Evolutionary conservation across 2,113 vertebrate genomes (phyloP).

Genomic region (Phrynosoma blainvillii): DNA sequence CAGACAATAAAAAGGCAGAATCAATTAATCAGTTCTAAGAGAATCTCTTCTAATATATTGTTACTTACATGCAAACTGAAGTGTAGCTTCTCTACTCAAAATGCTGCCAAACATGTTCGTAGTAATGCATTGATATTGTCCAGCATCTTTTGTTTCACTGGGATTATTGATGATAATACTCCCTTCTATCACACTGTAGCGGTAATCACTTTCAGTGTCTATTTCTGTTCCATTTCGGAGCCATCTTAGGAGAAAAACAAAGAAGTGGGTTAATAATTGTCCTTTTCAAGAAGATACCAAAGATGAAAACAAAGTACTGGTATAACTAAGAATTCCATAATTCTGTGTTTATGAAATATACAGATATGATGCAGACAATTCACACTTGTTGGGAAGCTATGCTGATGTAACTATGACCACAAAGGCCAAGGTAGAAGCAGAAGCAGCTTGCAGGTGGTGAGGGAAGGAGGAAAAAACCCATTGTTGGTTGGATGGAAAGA

Average conservation of each 20-base stretch:
- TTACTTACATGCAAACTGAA: conserved; percentile 98
- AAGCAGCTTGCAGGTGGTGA: too few relatives aligned
- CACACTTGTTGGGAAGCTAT: too few relatives aligned
- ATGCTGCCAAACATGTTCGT: conserved; percentile 86
- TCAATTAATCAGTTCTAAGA: neutral
- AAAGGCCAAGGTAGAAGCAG: too few relatives aligned
- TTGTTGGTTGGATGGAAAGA: too few relatives aligned
- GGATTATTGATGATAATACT: conserved; percentile 89
- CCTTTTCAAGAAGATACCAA: neutral
- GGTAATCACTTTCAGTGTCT: conserved; percentile 83
- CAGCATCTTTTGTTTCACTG: conserved; percentile 85
- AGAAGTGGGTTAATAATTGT: neutral
- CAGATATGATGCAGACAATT: neutral
- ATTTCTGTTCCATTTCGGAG: conserved; percentile 89
- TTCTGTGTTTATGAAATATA: neutral
- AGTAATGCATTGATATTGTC: conserved; percentile 91
- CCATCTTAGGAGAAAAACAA: conserved; percentile 81
- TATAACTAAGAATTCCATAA: neutral
- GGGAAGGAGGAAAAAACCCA: too few relatives aligned
- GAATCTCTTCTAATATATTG: neutral
- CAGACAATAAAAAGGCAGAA: neutral
- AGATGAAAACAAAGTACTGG: neutral
- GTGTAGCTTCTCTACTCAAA: conserved; percentile 86
- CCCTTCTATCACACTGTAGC: conserved; percentile 88
- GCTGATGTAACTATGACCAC: too few relatives aligned